Percentiles rank a stretch among this genome's conserved stretches.
phyloP scores from a whole-genome alignment of 2,797 vertebrate genomes.

The Enteromius fasciolatus region DNA sequence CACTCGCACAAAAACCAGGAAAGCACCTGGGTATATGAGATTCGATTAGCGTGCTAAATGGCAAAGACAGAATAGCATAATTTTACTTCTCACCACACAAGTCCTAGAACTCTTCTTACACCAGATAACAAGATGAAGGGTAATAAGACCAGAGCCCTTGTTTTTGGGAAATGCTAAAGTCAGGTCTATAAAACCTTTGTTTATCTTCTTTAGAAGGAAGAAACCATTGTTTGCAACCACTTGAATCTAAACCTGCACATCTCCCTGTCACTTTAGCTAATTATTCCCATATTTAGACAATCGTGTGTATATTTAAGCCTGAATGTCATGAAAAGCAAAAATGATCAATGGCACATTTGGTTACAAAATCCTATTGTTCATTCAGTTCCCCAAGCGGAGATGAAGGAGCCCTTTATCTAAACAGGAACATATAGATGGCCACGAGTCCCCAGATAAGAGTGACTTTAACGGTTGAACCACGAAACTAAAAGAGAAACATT shows the following conservation, averaged over 20 bases:
- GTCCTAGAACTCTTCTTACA: not conserved
- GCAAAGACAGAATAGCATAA: conserved; percentile 47
- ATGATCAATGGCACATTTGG: conserved; percentile 28
- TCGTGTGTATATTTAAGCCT: not conserved
- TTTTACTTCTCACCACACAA: conserved; percentile 36
- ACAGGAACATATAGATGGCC: conserved; percentile 55
- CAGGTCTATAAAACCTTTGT: not conserved
- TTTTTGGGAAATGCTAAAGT: not conserved
- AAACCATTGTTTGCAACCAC: not conserved
- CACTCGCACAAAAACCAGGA: conserved; percentile 64
- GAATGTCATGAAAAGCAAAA: conserved; percentile 12
- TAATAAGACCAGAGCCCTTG: not conserved
- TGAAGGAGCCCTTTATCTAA: conserved; percentile 55
- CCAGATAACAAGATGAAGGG: conserved; percentile 52
- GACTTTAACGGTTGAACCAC: conserved; percentile 40
- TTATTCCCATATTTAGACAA: not conserved
- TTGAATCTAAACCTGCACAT: not conserved
- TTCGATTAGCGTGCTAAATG: conserved; percentile 52
- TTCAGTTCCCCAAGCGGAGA: conserved; percentile 34
- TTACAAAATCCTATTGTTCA: conserved; percentile 57
- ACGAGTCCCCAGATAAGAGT: conserved; percentile 41
- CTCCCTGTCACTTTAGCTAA: not conserved
- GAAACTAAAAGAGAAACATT: conserved; percentile 65
- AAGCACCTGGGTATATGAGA: conserved; percentile 45
- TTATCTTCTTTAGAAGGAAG: not conserved